Conservation (phyloP, 2,888 invertebrate species). For the Phalera bucephala region DNA sequence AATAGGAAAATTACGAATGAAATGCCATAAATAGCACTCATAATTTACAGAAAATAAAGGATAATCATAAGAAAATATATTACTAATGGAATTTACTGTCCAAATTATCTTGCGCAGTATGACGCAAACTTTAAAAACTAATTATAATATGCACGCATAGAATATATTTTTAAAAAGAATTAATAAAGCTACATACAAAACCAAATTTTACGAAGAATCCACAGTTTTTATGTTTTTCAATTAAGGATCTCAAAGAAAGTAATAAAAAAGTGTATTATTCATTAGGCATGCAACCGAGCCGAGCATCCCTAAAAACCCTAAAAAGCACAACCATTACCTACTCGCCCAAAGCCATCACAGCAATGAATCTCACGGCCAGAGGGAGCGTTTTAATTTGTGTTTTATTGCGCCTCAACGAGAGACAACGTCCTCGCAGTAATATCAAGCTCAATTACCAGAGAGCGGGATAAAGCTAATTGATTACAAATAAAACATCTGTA, state of each 20-base stretch:
- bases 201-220: no score
- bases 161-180: no score
- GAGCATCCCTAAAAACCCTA: constrained; percentile 25
- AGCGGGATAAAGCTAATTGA: constrained; percentile 1
- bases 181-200: no score
- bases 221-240: constrained; percentile 2
- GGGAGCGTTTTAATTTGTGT: constrained; percentile 60
- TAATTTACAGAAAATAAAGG: no score
- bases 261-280: constrained; percentile 17
- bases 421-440: constrained; percentile 9
- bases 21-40: no score
- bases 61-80: no score
- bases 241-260: constrained; percentile 4
- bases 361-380: constrained; percentile 56
- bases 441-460: constrained; percentile 6
- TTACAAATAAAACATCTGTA: constrained; percentile 1
- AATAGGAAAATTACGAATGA: no score
- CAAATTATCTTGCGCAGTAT: no score
- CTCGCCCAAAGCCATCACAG: constrained; percentile 45
- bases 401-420: constrained; percentile 44
- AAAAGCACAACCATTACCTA: constrained; percentile 47
- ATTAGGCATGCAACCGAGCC: constrained; percentile 17
- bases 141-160: no score
- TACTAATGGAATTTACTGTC: no score
- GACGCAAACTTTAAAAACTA: no score